Percentiles rank a stretch among this genome's conserved stretches.
phyloP scores from a whole-genome alignment of 1,140 invertebrate species.

The Aphelenchoides besseyi region DNA sequence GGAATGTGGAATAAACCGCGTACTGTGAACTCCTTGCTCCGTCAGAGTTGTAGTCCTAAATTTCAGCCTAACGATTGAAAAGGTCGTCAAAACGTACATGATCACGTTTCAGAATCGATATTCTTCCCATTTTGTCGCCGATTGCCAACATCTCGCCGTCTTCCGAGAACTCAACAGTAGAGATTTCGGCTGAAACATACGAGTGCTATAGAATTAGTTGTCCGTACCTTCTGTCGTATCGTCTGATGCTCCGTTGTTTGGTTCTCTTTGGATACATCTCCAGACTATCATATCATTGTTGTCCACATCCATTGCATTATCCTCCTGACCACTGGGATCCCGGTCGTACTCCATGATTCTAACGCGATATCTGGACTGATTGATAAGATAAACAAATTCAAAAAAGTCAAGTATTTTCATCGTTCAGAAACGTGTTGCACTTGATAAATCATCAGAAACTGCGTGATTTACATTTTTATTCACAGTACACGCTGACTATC shows the following conservation, averaged over 20 bases:
- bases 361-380: too few species aligned
- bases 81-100: conserved; percentile 67
- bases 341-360: conserved; percentile 12
- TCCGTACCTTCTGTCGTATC: background rate
- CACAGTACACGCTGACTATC: too few species aligned
- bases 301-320: conserved; percentile 22
- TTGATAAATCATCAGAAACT: too few species aligned
- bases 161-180: conserved; percentile 97
- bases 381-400: too few species aligned
- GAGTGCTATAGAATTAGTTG: background rate
- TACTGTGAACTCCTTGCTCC: conserved; percentile 77
- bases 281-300: conserved; percentile 58
- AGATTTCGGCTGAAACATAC: conserved; percentile 79
- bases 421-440: too few species aligned
- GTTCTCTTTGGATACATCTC: background rate
- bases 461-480: background rate
- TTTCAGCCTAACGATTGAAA: background rate
- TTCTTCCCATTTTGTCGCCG: conserved; percentile 95
- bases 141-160: conserved; percentile 96
- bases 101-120: conserved; percentile 95
- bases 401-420: too few species aligned
- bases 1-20: conserved; percentile 99
- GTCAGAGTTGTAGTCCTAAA: conserved; percentile 43
- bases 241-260: background rate
- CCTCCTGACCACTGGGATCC: background rate